Base-by-base conservation (phyloP, 2,888 invertebrate genomes). In the Drosophila mercatorum region DNA sequence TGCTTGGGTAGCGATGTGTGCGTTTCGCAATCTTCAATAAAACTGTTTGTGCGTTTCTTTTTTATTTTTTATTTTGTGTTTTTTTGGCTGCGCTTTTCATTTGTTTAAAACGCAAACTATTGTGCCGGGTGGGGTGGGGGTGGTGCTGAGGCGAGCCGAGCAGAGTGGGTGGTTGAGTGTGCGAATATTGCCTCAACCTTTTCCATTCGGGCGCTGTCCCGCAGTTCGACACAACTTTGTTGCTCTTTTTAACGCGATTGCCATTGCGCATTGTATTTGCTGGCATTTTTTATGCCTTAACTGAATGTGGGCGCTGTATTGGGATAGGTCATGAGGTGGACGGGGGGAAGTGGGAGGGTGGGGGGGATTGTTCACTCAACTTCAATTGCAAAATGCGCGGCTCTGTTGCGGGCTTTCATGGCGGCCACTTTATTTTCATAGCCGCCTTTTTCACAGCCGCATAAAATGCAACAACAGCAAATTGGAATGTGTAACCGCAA, bases 381-480 rank as follows among this genome's bases (percentile, higher is more conserved):
- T 76, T 61, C 60, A 77, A 72, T 71, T 68, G 70, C 49, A 57
- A 57, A 61, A 44, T 58, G 52, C 55, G 58, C 67, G 67, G 56
- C 65, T 57, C 70, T 41, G 68, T 64, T 67, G 68, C 57, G 81
- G 67, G 63, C 58, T 81, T 86, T 86, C 72, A 83, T 82, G 79
- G 69, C 64, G 70, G 63, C 75, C 84, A 85, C 86, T 85, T 85
- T 89, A 90, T 89, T 90, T 87, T 86, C 90, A 86, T 86, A 90
- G 88, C 80, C 75, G 87, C 76, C 80, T 88, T 77, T 84, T 85
- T 90, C 86, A 86, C 90, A 86, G 84, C 78, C 90, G 90, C 89
- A 89, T 85, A 88, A 85, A 85, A 88, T 85, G 84, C 87, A 90
- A 75, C 85, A 90, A 90, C 87, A 90, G 90, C 90, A 87, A 87